Base-by-base conservation (phyloP, 1,140 invertebrate species). In the Matsumurasca onukii region DNA sequence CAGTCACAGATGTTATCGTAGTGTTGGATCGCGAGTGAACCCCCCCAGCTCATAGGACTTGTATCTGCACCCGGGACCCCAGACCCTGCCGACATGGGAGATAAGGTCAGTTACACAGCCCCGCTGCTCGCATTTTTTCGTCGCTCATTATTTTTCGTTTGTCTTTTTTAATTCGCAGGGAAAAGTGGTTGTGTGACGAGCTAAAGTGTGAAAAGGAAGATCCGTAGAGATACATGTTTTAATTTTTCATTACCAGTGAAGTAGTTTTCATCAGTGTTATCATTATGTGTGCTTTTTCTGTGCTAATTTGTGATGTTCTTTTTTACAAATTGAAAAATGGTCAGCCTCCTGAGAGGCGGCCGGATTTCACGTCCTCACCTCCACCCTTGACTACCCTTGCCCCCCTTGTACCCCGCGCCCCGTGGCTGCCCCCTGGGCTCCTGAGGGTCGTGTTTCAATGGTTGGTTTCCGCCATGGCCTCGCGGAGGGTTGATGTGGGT, bases 91-190 rank as follows among this genome's bases (percentile, higher is more conserved):
- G 31, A n/a, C 65, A 67, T 67, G 65, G 52, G 30, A 24, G 65
- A 67, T 24, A 67, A 67, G 65, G 65, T 67, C 49, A 67, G 65
- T 67, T 51, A 5, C 49, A 45, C 49, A 12, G 20, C 5, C 49
- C 49, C 49, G 3, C 20, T 12, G 12, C 49, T 52, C 5, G 5
- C 12, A 12, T 3, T 5, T 17, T 52, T 22, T 17, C 12, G 20
- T 52, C 12, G 22, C 20, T 52, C 12, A 22, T 22, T 3, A 22
- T 17, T 52, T 22, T 52, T 20, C 49, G 34, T 52, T 3, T 22
- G 20, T 52, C 20, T 17, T 17, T 52, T 52, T 52, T 52, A 15
- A 52, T 15, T 12, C 12, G 34, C 9, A 12, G 9, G 9, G 34
- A 45, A 9, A 45, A 45, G 34, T 9, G 9, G 34, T 17, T 17